phyloP scores from a whole-genome alignment of 2,888 invertebrate genomes.

The Apodemia zela region DNA sequence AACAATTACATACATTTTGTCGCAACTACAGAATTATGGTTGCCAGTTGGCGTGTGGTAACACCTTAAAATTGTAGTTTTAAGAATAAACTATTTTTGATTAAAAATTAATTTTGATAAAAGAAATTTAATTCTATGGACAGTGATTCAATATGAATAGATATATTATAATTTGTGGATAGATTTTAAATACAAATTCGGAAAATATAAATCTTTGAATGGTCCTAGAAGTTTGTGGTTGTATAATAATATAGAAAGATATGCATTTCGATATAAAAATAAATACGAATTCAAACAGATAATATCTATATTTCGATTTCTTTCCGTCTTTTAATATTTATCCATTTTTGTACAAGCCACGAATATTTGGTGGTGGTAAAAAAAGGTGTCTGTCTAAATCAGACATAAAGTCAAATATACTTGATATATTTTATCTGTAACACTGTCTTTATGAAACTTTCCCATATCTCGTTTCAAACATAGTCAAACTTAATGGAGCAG shows the following conservation, averaged over 20 bases:
- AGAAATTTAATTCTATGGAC: slow-evolving; percentile 11
- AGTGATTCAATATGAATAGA: slow-evolving; percentile 27
- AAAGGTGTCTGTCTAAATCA: background rate
- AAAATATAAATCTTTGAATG: slow-evolving; percentile 25
- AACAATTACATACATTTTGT: background rate
- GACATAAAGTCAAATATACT: background rate
- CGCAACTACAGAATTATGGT: background rate
- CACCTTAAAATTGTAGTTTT: background rate
- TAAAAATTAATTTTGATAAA: background rate
- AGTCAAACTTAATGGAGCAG: too few relatives aligned
- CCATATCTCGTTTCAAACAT: too few relatives aligned
- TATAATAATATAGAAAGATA: slow-evolving; percentile 32
- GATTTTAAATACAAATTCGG: slow-evolving; percentile 30
- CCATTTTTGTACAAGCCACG: background rate
- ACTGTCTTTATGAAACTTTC: too few relatives aligned
- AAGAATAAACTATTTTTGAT: slow-evolving; percentile 1
- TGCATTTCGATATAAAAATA: slow-evolving; percentile 33
- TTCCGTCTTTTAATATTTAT: background rate
- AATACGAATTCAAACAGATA: slow-evolving; percentile 25
- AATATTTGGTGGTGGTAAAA: background rate
- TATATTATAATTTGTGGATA: slow-evolving; percentile 25
- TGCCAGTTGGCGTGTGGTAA: background rate
- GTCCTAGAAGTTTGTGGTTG: slow-evolving; percentile 31
- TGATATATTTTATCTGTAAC: background rate
- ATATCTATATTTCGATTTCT: slow-evolving; percentile 16